Evolutionary conservation across 2,797 vertebrate species (phyloP).

Genomic region (Octomys mimax): DNA sequence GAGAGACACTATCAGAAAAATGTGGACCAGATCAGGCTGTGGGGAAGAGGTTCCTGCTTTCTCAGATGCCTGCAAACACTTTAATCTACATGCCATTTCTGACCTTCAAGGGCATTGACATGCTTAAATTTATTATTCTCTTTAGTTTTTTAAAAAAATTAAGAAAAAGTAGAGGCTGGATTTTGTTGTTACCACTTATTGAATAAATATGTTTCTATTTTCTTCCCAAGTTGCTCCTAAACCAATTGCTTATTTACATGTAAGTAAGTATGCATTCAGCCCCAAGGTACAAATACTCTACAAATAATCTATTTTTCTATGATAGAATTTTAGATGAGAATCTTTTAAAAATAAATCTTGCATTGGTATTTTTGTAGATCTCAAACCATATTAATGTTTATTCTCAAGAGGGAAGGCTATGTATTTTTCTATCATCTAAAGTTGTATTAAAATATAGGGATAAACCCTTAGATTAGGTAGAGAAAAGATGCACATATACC

Average conservation of each 20-base stretch:
- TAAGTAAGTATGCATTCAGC: conserved; percentile 77
- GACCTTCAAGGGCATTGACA: neutral
- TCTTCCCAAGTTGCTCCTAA: conserved; percentile 73
- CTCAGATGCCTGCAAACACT: neutral
- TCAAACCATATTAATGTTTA: conserved; percentile 44
- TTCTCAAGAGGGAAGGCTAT: neutral
- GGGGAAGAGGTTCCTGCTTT: neutral
- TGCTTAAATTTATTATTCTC: neutral
- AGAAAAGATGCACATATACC: neutral
- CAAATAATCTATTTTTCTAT: conserved; percentile 83
- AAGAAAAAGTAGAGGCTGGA: neutral
- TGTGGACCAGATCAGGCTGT: fast-evolving
- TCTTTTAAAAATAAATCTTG: conserved; percentile 81
- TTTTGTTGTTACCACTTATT: conserved; percentile 68
- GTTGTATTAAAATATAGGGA: neutral
- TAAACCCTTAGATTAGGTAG: neutral
- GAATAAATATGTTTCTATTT: conserved; percentile 76
- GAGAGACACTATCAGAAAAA: neutral
- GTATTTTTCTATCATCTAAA: conserved; percentile 31
- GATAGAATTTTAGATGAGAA: conserved; percentile 70
- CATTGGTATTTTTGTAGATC: neutral
- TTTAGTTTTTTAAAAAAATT: conserved; percentile 57
- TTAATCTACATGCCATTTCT: neutral
- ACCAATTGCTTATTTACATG: conserved; percentile 78
- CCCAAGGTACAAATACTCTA: conserved; percentile 78